These are phyloP conservation scores for Sardinella longiceps DNA, from an alignment of 2,797 vertebrate genomes.

Conservation along the genomic window DNA sequence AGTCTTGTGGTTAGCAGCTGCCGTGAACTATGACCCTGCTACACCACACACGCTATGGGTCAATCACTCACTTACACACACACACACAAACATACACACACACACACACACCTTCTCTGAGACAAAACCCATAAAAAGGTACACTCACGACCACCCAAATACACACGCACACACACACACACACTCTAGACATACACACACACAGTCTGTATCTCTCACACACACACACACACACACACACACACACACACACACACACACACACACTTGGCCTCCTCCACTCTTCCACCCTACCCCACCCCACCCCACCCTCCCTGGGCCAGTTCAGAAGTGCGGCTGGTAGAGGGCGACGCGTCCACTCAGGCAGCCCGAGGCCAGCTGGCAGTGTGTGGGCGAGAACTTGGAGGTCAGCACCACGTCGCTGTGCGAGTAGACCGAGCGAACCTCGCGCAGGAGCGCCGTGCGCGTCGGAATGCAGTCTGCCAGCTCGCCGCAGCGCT, in stretches of 20 bases:
- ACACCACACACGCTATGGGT: not conserved
- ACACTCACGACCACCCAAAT: no score
- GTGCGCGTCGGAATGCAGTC: slow-evolving; percentile 94
- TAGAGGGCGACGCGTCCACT: slow-evolving; percentile 96
- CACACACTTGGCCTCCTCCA: not conserved
- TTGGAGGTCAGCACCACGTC: slow-evolving; percentile 99
- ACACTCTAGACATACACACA: not conserved
- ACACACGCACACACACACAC: not conserved
- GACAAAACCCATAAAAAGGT: no score
- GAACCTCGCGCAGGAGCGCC: slow-evolving; percentile 88
- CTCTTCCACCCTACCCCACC: slow-evolving; percentile 22
- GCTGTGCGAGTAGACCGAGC: slow-evolving; percentile 95
- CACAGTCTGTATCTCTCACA: not conserved
- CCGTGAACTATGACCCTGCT: not conserved
- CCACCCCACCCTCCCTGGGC: not conserved
- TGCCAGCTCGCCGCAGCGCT: slow-evolving; percentile 88
- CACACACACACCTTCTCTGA: not conserved
- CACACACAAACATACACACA: not conserved
- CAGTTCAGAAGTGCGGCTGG: slow-evolving; percentile 95
- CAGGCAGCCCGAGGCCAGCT: slow-evolving; percentile 99
- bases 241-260: not conserved
- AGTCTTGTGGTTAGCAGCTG: not conserved
- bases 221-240: not conserved
- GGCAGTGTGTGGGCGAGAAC: slow-evolving; percentile 98
- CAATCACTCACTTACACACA: not conserved